Evolutionary conservation across 2,888 invertebrate species (phyloP).

Genomic region (Amorpha juglandis): DNA sequence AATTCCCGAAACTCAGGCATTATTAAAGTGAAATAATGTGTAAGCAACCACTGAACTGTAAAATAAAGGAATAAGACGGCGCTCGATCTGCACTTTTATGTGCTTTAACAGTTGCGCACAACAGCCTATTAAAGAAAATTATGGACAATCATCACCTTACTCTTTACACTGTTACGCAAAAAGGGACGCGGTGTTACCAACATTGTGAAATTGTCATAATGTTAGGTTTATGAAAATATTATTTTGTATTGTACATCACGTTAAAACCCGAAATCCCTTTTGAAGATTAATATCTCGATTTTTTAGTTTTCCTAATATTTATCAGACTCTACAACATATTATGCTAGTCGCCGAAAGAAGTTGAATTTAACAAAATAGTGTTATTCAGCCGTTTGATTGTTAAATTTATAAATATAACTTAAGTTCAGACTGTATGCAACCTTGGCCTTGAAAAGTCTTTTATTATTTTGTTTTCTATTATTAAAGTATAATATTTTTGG

Average conservation of each 20-base stretch:
- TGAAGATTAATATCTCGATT: no score
- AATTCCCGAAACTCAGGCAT: constrained; percentile 9
- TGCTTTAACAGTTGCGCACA: constrained; percentile 25
- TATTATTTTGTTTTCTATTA: constrained; percentile 14
- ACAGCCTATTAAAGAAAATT: constrained; percentile 36
- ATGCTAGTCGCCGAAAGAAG: constrained; percentile 11
- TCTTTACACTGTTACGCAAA: constrained; percentile 32
- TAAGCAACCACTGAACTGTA: constrained; percentile 32
- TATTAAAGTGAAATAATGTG: constrained; percentile 11
- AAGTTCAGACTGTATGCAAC: constrained; percentile 45
- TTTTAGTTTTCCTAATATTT: no score
- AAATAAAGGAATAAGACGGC: constrained; percentile 38
- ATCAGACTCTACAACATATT: neutral
- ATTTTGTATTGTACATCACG: no score
- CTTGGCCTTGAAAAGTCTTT: constrained; percentile 52
- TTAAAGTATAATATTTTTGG: no score
- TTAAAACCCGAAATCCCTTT: no score
- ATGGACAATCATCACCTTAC: constrained; percentile 40
- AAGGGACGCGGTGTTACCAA: neutral
- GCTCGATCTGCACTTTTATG: constrained; percentile 36
- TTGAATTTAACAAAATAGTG: constrained; percentile 25
- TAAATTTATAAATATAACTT: constrained; percentile 40
- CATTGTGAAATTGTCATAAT: neutral
- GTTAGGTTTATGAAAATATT: neutral
- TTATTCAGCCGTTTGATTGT: constrained; percentile 46